Percentiles rank a stretch among this genome's conserved stretches.
Evolutionary conservation across 2,113 vertebrate genomes (phyloP).

Genomic region (Turdus rufiventris): DNA sequence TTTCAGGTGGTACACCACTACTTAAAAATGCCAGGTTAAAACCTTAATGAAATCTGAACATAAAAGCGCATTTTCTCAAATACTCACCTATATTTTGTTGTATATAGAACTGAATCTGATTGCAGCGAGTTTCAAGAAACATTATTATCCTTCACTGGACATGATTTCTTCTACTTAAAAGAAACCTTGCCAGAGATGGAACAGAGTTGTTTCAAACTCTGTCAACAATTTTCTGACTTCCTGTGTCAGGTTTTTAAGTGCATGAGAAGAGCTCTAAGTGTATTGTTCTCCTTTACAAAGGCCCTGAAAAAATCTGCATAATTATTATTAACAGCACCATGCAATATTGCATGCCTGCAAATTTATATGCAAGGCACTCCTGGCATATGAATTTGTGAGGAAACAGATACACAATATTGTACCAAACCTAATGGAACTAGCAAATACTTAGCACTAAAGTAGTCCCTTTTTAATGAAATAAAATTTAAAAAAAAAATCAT

Average conservation of each 20-base stretch:
- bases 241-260: background rate
- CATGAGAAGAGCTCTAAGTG: background rate
- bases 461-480: background rate
- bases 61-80: background rate
- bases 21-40: background rate
- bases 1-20: background rate
- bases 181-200: background rate
- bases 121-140: background rate
- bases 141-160: background rate
- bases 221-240: background rate
- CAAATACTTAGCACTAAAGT: background rate
- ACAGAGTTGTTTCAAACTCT: background rate
- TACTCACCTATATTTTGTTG: background rate
- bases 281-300: background rate
- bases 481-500: background rate
- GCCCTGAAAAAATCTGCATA: background rate
- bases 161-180: background rate
- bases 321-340: background rate
- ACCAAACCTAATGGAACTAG: background rate
- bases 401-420: background rate
- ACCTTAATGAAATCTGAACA: background rate
- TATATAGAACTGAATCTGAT: background rate
- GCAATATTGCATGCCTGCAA: background rate
- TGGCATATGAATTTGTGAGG: background rate
- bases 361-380: background rate